Base-by-base conservation (phyloP, 53 echinoderm and acorn worm species). In the Holothuria leucospilota region DNA sequence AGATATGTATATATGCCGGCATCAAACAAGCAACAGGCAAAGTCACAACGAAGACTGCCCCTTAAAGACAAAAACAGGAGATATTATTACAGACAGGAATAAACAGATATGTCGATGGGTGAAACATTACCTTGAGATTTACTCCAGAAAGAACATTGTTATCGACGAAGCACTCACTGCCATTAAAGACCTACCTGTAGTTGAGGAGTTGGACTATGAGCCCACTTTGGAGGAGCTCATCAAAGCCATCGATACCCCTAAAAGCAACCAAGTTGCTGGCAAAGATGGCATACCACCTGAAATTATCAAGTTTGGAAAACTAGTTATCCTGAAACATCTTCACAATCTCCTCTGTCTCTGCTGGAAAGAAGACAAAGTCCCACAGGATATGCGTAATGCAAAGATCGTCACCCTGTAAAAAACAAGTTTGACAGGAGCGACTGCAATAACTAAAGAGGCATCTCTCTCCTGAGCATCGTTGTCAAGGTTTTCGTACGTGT, bases 391-490 rank as follows among this genome's bases (percentile, higher is more conserved):
- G 84, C 49, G 68, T 20, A 68, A 91, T 74, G 84, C 92, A 23
- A 84, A 78, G 11, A 91, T 91, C 20, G 40, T 84, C 68, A 91
- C 88, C 20, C 88, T 88, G 30, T 88, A 88, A 63, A 88, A 91
- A 88, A 88, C 70, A 88, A 92, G 29, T 85, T 77, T 14, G 85
- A 85, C 39, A 51, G 85, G 20, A 40, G 63, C 29, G 90, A 90
- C 66, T 90, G 85, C 68, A 92, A 88, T 72, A 92, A 86, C 83
- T 88, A 88, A 79, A 51, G 88, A 7, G 82, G 85, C 7, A 92
- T 88, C 81, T 92, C 86, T 41, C 84, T 91, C 39, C 63, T 84
- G 51, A 91, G 46, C 49, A 84, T 87, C 23, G 84, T 87, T 63
- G 91, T 78, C 27, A 91, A 82, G 26, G 68, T 75, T 26, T 87